phyloP scores from a whole-genome alignment of 2,888 invertebrate species.

The Eupithecia inturbata region DNA sequence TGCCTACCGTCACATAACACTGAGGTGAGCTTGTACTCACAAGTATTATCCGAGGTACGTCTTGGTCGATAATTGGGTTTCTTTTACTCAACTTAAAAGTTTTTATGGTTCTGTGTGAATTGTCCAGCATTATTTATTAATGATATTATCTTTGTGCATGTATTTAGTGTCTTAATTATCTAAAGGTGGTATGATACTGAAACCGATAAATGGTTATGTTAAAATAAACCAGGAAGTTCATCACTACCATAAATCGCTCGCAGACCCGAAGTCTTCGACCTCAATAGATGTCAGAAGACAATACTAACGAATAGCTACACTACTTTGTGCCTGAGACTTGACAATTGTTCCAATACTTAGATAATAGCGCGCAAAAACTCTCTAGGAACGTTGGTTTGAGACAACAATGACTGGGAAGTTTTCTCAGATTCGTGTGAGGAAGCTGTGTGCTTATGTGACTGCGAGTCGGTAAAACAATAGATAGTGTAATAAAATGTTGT shows the following conservation, averaged over 20 bases:
- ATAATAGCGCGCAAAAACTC: neutral
- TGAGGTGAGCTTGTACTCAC: no score
- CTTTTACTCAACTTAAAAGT: no score
- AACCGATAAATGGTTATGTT: no score
- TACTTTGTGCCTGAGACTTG: neutral
- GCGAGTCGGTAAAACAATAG: neutral
- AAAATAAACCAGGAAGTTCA: neutral
- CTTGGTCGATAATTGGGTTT: no score
- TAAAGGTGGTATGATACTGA: no score
- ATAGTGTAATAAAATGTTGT: neutral
- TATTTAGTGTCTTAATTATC: no score
- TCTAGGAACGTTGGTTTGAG: neutral
- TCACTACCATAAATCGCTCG: neutral
- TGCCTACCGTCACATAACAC: no score
- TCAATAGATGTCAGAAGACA: neutral
- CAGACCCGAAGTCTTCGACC: neutral
- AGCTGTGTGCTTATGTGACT: neutral
- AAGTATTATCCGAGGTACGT: no score
- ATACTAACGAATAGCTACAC: neutral
- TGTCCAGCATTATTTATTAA: no score
- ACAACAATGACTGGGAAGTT: constrained; percentile 4
- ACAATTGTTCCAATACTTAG: constrained; percentile 15
- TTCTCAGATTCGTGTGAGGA: neutral
- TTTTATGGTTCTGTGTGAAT: no score
- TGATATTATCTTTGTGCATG: no score